A percentile compares a stretch with the other conserved stretches of the same genome.
Conservation (phyloP, 2,797 vertebrate species). For the Cryptoblepharus egeriae region DNA sequence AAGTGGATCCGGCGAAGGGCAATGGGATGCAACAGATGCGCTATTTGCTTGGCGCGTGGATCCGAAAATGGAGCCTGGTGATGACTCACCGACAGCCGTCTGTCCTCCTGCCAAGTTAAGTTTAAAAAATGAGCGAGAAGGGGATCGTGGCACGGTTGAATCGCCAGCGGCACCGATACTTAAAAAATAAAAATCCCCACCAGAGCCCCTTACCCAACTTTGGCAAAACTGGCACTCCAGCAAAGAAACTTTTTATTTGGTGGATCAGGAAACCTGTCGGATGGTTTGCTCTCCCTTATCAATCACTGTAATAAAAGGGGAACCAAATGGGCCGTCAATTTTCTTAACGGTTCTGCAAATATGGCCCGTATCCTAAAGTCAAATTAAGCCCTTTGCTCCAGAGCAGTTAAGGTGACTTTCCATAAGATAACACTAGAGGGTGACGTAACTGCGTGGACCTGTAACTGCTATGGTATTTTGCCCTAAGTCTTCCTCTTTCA, state of each 20-base stretch:
- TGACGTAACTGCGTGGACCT: no score
- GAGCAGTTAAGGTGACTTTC: no score
- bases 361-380: no score
- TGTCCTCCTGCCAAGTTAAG: neutral
- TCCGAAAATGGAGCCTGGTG: slow-evolving; percentile 38
- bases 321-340: rapidly evolving
- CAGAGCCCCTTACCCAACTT: neutral
- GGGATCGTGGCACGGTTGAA: rapidly evolving
- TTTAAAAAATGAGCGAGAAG: rapidly evolving
- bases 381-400: no score
- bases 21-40: slow-evolving; percentile 56
- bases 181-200: no score
- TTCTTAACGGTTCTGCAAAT: neutral
- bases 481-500: neutral
- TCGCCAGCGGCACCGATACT: neutral
- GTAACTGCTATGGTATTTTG: no score
- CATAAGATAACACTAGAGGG: no score
- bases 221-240: neutral
- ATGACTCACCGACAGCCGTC: slow-evolving; percentile 52
- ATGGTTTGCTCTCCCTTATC: rapidly evolving
- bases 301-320: rapidly evolving
- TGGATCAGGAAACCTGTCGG: neutral
- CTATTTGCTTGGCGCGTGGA: no score
- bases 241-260: no score
- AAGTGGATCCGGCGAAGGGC: slow-evolving; percentile 35